Base-by-base conservation (phyloP, 2,888 invertebrate genomes). In the Cantharis nigra region DNA sequence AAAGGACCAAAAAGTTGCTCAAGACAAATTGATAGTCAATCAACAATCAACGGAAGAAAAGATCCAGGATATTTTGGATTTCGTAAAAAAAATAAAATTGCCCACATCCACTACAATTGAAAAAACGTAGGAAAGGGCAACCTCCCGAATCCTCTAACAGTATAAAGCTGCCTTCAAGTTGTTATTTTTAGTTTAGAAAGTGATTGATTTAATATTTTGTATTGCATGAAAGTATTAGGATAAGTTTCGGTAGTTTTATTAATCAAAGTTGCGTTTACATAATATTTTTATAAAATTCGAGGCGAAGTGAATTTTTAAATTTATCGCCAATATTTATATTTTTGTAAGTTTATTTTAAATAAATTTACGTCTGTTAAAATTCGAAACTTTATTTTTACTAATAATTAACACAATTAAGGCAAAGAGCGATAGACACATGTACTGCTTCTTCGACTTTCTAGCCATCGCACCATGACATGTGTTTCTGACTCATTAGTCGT, bases 21-120 rank as follows among this genome's bases (percentile, higher is more conserved):
- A 87, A 73, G 87, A 89, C 70, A 84, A 87, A 76, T 82, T 89
- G 72, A 80, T 85, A 69, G 82, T 82, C 73, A 85, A 82, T 71
- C 87, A 87, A 73, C 83, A 85, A 63, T 82, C 82, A 18, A 87
- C 88, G n/a, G 86, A 89, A 77, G 85, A 85, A 23, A 89, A 89
- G 82, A 88, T 89, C 74, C 84, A 87, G 75, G 82, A 87, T 75
- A 84, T 89, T 72, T 80, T 89, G 63, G 84, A 81, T 62, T 88
- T 89, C 81, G 87, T 89, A 70, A 83, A 79, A 70, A 82, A 77
- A 76, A 81, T 87, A 67, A 86, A 86, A 80, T 84, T 76, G 3
- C 69, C 76, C 26, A 20, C 71, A 14, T 64, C 71, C 74, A 16
- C 77, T 13, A 11, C 69, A 28, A 49, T 71, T 62, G 33, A 63